Evolutionary conservation across 1,140 invertebrate species (phyloP).

Genomic region (Drosophila quadrilineata): DNA sequence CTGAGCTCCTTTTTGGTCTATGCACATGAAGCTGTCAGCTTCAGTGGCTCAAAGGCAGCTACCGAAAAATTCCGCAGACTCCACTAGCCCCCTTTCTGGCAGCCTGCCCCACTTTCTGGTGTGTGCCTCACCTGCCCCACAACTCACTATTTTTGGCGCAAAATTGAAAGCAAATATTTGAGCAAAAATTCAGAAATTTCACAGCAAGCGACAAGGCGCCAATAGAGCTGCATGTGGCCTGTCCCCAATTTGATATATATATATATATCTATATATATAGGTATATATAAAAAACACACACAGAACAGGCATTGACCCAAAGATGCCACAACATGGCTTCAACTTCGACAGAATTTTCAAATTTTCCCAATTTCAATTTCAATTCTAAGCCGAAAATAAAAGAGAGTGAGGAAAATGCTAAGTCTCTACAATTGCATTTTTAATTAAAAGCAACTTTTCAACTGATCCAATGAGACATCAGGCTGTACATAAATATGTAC

Average conservation of each 20-base stretch:
- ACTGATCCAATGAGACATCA: conserved; percentile 6
- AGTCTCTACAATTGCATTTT: conserved; percentile 48
- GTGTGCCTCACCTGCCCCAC: not conserved
- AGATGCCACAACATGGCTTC: conserved; percentile 21
- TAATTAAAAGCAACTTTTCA: conserved; percentile 57
- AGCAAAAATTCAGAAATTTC: conserved; percentile 71
- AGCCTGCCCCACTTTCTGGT: too few species aligned
- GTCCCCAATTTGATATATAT: conserved; percentile 30
- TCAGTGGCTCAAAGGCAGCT: conserved; percentile 51
- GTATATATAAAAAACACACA: conserved; percentile 51
- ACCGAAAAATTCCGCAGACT: not conserved
- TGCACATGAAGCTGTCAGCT: conserved; percentile 69
- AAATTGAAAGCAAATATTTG: conserved; percentile 80
- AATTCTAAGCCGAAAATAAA: not conserved
- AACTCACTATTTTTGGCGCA: conserved; percentile 23
- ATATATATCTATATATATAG: conserved; percentile 42
- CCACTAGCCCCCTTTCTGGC: not conserved
- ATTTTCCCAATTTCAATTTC: conserved; percentile 14
- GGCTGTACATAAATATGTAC: conserved; percentile 8
- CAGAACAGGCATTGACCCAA: conserved; percentile 17
- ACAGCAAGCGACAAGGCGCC: conserved; percentile 15
- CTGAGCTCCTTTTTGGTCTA: conserved; percentile 66
- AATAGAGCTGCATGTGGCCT: conserved; percentile 24
- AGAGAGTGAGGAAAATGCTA: conserved; percentile 4
- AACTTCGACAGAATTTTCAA: conserved; percentile 1